phyloP scores from a whole-genome alignment of 2,113 vertebrate genomes.

The human region GRCh38 chr3:195096501-195097000 shows the following conservation, averaged over 20 bases:
- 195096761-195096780: slow-evolving; percentile 23
- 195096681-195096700: not conserved
- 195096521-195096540: not conserved
- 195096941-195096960: not conserved
- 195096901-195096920: not conserved
- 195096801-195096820: slow-evolving; percentile 25
- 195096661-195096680: not conserved
- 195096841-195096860: not conserved
- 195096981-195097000: not conserved
- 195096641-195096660: not conserved
- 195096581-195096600: too few relatives aligned
- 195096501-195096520: too few relatives aligned
- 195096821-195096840: slow-evolving; percentile 20
- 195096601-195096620: not conserved
- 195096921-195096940: not conserved
- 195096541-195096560: not conserved
- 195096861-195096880: not conserved
- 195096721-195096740: slow-evolving; percentile 21
- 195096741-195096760: slow-evolving; percentile 5
- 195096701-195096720: not conserved
- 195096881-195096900: not conserved
- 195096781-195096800: slow-evolving; percentile 2
- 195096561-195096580: not conserved
- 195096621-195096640: too few relatives aligned
- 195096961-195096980: not conserved